phyloP scores from a whole-genome alignment of 1,140 invertebrate species.

The Asobara japonica region DNA sequence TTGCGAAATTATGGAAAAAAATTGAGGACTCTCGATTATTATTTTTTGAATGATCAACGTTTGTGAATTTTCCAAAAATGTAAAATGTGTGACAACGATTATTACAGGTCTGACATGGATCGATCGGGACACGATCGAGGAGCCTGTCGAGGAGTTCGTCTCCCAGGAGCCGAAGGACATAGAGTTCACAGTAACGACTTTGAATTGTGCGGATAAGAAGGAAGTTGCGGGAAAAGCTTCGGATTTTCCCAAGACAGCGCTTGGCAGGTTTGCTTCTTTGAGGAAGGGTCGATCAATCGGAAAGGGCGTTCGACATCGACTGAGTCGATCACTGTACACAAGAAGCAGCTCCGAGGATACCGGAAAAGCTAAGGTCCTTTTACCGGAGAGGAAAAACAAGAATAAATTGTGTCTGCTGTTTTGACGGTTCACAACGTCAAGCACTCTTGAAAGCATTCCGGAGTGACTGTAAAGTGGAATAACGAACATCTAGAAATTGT shows the following conservation, averaged over 20 bases:
- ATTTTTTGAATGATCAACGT: too few species aligned
- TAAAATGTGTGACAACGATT: too few species aligned
- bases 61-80: too few species aligned
- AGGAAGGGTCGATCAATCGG: conserved; percentile 65
- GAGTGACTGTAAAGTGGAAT: conserved; percentile 46
- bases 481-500: not conserved
- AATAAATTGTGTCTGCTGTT: conserved; percentile 64
- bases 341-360: conserved; percentile 63
- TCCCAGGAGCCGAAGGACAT: conserved; percentile 82
- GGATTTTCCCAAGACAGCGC: conserved; percentile 62
- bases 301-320: conserved; percentile 56
- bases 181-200: conserved; percentile 84
- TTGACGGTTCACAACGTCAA: conserved; percentile 63
- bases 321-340: conserved; percentile 68
- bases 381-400: conserved; percentile 61
- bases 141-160: conserved; percentile 85
- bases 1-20: too few species aligned
- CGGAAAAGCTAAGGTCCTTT: conserved; percentile 57
- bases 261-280: conserved; percentile 68
- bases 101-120: conserved; percentile 94
- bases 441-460: conserved; percentile 61
- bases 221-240: conserved; percentile 46
- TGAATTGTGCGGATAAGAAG: conserved; percentile 73
- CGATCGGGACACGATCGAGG: conserved; percentile 90
- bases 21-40: too few species aligned